Evolutionary conservation across 2,888 invertebrate species (phyloP).

Genomic region (Lasioglossum malachurum): DNA sequence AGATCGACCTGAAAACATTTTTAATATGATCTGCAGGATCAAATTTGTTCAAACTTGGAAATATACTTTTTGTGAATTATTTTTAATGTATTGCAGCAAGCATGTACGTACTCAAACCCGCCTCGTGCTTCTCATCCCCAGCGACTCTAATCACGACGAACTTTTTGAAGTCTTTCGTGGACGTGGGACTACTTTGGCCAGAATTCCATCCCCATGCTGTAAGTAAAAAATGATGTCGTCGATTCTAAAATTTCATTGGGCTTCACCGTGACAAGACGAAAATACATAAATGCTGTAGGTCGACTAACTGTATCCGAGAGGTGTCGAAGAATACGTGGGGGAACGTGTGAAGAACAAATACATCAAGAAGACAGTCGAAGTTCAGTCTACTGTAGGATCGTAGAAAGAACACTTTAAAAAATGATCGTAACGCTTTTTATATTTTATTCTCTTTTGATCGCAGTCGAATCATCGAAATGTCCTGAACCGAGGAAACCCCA

Average conservation of each 20-base stretch:
- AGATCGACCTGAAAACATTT: constrained; percentile 78
- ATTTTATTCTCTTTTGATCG: constrained; percentile 20
- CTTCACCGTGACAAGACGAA: neutral
- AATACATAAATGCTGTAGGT: constrained; percentile 42
- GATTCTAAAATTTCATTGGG: neutral
- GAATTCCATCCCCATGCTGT: constrained; percentile 86
- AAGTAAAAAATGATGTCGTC: neutral
- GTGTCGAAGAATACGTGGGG: constrained; percentile 70
- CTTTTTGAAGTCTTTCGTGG: constrained; percentile 87
- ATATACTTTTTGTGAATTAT: neutral
- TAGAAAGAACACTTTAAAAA: constrained; percentile 8
- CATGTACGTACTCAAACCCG: constrained; percentile 80
- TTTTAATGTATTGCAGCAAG: neutral
- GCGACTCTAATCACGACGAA: constrained; percentile 88
- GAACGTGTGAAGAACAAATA: constrained; percentile 75
- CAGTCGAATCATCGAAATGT: constrained; percentile 74
- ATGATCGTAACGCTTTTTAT: constrained; percentile 50
- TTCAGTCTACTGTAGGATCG: constrained; percentile 44
- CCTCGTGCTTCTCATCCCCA: constrained; percentile 86
- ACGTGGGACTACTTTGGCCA: constrained; percentile 85
- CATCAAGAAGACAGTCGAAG: constrained; percentile 18
- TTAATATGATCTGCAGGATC: neutral
- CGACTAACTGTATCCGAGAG: constrained; percentile 74
- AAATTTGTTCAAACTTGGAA: neutral
- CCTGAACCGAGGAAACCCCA: constrained; percentile 79